Conservation (phyloP, 2,888 invertebrate genomes). For the Minunthozetes semirufus region DNA sequence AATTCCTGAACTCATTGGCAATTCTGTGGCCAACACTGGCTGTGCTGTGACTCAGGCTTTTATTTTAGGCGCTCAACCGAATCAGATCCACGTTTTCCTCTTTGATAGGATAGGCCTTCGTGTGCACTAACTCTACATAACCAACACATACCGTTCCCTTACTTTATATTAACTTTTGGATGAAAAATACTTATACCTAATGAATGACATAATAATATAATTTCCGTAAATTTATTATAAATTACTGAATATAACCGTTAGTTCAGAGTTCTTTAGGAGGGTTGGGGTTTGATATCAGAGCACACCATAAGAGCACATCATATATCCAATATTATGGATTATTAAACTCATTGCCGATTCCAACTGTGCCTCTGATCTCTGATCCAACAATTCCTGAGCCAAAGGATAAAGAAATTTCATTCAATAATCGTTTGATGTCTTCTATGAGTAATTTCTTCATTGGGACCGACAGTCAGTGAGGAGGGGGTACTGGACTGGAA, state of each 20-base stretch:
- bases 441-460: not conserved
- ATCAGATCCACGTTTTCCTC: slow-evolving; percentile 1
- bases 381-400: not conserved
- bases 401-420: not conserved
- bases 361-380: slow-evolving; percentile 16
- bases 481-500: not conserved
- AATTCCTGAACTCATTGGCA: slow-evolving; percentile 14
- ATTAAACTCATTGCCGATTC: slow-evolving; percentile 29
- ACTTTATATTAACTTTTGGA: not conserved
- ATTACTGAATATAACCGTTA: not conserved
- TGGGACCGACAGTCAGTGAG: not conserved
- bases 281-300: not conserved
- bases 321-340: slow-evolving; percentile 25
- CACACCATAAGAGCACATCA: not conserved
- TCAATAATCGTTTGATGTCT: slow-evolving; percentile 9
- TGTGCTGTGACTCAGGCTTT: slow-evolving; percentile 13
- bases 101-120: not conserved
- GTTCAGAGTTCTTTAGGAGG: not conserved
- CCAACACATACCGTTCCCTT: not conserved
- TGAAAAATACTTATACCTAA: not conserved
- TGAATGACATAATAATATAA: slow-evolving; percentile 10
- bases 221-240: not conserved
- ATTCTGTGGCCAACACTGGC: slow-evolving; percentile 24
- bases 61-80: not conserved
- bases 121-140: not conserved